Conservation (phyloP, 2,113 vertebrate genomes). For the Ahaetulla prasina region DNA sequence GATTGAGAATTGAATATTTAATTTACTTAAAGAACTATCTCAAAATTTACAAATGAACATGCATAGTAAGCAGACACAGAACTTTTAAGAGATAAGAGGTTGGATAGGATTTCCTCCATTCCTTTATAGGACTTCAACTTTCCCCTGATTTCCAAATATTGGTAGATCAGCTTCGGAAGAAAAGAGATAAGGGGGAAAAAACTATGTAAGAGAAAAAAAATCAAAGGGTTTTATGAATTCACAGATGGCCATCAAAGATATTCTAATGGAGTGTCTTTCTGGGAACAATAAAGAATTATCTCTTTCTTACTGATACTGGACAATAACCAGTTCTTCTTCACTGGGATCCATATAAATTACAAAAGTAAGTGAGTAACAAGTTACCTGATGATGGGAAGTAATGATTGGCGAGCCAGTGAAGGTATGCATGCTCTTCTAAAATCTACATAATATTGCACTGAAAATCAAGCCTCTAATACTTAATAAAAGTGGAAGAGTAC, state of each 20-base stretch:
- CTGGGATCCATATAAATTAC: not conserved
- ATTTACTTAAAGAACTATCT: not conserved
- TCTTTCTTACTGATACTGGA: not conserved
- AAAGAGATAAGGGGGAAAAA: not conserved
- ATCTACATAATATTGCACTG: not conserved
- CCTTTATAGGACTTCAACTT: not conserved
- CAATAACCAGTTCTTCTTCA: not conserved
- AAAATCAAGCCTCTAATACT: not conserved
- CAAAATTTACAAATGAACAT: not conserved
- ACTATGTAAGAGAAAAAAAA: not conserved
- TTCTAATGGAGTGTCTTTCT: not conserved
- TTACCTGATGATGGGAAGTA: not conserved
- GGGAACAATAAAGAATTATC: not conserved
- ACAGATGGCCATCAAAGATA: not conserved
- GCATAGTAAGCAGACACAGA: not conserved
- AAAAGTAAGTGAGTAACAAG: not conserved
- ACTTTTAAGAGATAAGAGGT: not conserved
- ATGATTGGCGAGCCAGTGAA: not conserved
- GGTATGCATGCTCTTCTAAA: not conserved
- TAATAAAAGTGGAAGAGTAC: not conserved
- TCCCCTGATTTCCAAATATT: not conserved
- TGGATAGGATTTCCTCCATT: not conserved
- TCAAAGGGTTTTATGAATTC: not conserved
- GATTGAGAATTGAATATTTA: not conserved
- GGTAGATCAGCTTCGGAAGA: not conserved